Base-by-base conservation (phyloP, 2,113 vertebrate species). In the Urocitellus parryii region DNA sequence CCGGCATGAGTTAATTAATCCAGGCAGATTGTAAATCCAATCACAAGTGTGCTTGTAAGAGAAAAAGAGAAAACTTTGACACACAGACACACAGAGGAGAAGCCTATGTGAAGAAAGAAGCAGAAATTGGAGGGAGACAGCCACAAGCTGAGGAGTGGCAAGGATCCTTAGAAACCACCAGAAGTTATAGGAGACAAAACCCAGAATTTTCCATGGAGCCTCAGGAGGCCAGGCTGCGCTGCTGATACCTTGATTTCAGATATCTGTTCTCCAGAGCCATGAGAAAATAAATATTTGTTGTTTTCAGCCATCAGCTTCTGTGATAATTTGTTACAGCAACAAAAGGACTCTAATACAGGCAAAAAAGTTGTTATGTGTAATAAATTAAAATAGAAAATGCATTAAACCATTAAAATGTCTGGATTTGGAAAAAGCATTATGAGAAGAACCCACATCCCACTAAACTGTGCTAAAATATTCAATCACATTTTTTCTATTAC, bases 171-270 rank as follows among this genome's bases (percentile, higher is more conserved):
- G 25, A 14, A 42, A 22, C 32, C 7, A 5, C 8, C 2, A 7
- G 5, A 17, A 27, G 0, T 7, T 8, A 24, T 4, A 37, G 8
- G 17, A 32, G 16, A 2, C 22, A 34, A 72, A 6, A 8, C 27
- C 2, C 8, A 45, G 34, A 12, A 25, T 4, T 1, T 5, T 4
- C 4, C 37, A 8, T 14, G 63, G 14, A 51, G 34, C 22, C 3
- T 58, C 25, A 18, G 3, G 3, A 22, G 7, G 8, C 2, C 22
- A 2, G 5, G 13, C 0, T 7, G 4, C 34, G 2, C 7, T n/a
- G 5, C 2, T 63, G 2, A 8, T 4, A 3, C 37, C 3, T 58
- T 29, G 32, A 27, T 56, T 81, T 76, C 24, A 42, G 8, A 68
- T 14, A 29, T 73, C 45, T 17, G 1, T 10, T 1, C 14, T 84